Base-by-base conservation (phyloP, 2,113 vertebrate species). In the Platichthys flesus region DNA sequence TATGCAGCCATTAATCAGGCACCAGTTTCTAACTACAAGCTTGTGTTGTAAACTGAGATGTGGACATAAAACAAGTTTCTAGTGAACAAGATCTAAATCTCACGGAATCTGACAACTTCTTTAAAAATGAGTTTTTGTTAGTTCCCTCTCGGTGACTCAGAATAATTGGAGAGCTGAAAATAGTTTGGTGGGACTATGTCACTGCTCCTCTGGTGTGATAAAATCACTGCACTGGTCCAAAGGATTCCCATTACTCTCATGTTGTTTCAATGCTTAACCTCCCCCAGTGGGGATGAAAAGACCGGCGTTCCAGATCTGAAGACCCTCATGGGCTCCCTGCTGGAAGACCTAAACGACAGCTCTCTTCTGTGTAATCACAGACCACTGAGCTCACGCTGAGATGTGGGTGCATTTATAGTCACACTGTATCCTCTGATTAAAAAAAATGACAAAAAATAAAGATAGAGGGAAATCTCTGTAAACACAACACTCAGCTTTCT, bases 111-210 rank as follows among this genome's bases (percentile, higher is more conserved):
- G 40, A 13, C 40, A 42, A 12, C 40, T 13, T 42, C 40, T 42
- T 42, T 42, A 12, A 42, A 42, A 42, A 10, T 42, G 40, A 13
- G 3, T 42, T 42, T 42, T 42, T 42, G 40, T 42, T 13, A 42
- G 40, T 42, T 42, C 10, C 40, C 40, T 42, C 40, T 42, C 40
- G 2, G 31, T 31, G 40, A 42, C 12, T 13, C 9, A n/a, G 49
- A 71, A 47, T 31, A 6, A 31, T 31, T 7, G 5, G 31, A 7
- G 31, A 31, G 31, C 31, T 7, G 28, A 31, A 31, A 31, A 31
- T 31, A 31, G 58, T 16, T 15, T 71, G 63, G 67, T 55, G 68
- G 57, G 73, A 78, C 70, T 81, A 35, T 42, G 26, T 42, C 12
- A 4, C 35, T 18, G n/a, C 23, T 70, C 40, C 52, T 63, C 66